phyloP scores from a whole-genome alignment of 2,797 vertebrate species.

The Aldrovandia affinis region DNA sequence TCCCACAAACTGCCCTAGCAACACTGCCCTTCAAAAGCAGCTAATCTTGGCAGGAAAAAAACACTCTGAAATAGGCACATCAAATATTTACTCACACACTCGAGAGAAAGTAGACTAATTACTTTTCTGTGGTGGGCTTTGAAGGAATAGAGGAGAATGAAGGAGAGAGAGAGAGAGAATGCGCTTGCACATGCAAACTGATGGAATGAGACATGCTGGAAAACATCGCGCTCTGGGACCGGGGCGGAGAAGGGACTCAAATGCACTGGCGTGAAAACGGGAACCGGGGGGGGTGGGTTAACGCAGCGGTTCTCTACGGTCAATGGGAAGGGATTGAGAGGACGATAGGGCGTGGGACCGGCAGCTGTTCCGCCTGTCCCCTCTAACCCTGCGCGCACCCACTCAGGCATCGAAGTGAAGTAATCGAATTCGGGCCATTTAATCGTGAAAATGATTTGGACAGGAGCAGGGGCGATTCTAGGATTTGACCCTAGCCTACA shows the following conservation, averaged over 20 bases:
- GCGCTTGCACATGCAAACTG: neutral
- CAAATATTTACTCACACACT: constrained; percentile 14
- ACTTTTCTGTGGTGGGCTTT: neutral
- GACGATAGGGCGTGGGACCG: neutral
- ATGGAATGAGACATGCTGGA: constrained; percentile 26
- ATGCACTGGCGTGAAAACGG: neutral
- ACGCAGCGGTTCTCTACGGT: neutral
- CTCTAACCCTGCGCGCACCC: neutral
- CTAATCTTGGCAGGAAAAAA: neutral
- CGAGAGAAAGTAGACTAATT: neutral
- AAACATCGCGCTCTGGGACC: neutral
- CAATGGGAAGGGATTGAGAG: neutral
- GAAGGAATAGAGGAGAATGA: neutral
- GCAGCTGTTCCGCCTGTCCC: neutral
- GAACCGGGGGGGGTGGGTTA: neutral
- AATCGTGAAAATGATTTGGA: neutral
- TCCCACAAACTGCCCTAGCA: neutral
- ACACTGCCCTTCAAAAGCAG: neutral
- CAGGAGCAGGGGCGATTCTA: no score
- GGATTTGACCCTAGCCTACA: no score
- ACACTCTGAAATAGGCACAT: neutral
- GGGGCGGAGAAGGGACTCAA: neutral
- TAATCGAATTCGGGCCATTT: neutral
- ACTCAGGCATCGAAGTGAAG: neutral
- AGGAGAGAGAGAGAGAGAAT: neutral